Percentiles rank a stretch among this genome's conserved stretches.
phyloP scores from a whole-genome alignment of 2,113 vertebrate species.

The Myrmecobius fasciatus region DNA sequence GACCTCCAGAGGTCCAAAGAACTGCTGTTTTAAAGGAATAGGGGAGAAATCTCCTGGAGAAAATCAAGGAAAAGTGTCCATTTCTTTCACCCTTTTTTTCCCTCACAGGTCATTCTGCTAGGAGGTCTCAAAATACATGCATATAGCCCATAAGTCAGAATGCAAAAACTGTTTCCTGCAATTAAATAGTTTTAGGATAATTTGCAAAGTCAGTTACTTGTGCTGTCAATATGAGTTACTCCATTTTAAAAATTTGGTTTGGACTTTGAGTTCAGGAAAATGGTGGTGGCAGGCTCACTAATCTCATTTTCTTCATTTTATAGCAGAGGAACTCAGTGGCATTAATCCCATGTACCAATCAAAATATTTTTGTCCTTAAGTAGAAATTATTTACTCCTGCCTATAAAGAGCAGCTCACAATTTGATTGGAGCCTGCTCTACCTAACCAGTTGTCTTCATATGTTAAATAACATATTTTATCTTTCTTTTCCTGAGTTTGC shows the following conservation, averaged over 20 bases:
- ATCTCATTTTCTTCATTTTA: background rate
- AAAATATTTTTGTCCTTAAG: background rate
- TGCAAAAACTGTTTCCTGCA: background rate
- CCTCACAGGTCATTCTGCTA: background rate
- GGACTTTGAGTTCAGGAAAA: background rate
- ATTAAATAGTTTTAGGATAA: background rate
- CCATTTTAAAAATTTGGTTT: background rate
- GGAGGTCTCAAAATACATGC: background rate
- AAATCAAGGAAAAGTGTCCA: background rate
- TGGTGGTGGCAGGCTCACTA: background rate
- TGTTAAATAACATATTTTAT: background rate
- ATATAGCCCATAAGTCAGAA: background rate
- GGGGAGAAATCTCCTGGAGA: background rate
- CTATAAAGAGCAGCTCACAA: background rate
- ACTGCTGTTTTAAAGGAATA: background rate
- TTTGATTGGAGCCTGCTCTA: background rate
- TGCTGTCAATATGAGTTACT: background rate
- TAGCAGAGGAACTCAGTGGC: background rate
- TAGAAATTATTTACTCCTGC: background rate
- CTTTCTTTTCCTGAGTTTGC: background rate
- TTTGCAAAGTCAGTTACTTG: background rate
- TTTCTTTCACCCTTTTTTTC: background rate
- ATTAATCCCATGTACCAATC: background rate
- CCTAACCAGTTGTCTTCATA: background rate
- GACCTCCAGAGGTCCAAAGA: background rate